These are phyloP conservation scores for Gopherus evgoodei DNA, from an alignment of 2,113 vertebrate species.

Conservation along the genomic window DNA sequence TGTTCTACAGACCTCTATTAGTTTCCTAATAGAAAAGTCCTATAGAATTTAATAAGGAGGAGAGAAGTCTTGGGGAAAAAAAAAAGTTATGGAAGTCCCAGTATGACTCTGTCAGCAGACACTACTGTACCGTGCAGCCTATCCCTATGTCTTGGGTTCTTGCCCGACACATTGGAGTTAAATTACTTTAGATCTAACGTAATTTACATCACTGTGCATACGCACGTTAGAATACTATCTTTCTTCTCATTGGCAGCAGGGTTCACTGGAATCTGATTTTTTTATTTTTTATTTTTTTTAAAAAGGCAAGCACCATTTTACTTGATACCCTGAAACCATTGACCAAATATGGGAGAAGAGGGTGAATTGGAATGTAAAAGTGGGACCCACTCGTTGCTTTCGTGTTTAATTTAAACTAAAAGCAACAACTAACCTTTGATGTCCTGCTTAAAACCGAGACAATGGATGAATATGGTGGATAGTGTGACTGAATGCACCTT, in stretches of 20 bases:
- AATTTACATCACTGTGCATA: background rate
- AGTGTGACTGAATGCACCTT: background rate
- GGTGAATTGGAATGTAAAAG: background rate
- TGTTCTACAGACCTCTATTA: background rate
- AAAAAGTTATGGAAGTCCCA: background rate
- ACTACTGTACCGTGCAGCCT: background rate
- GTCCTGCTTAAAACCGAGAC: background rate
- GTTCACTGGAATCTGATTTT: background rate
- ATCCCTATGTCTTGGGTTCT: background rate
- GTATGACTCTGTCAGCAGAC: constrained; percentile 2
- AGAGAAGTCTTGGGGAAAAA: background rate
- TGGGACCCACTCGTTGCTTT: background rate
- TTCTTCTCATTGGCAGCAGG: constrained; percentile 19
- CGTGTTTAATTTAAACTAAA: background rate
- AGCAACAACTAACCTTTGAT: background rate
- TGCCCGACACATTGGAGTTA: background rate
- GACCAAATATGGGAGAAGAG: background rate
- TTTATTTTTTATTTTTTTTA: background rate
- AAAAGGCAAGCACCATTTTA: background rate
- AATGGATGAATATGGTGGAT: background rate
- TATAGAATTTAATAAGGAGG: too few species aligned
- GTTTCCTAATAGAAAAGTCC: background rate
- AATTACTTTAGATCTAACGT: constrained; percentile 7
- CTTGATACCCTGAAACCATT: background rate
- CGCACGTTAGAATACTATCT: background rate